A percentile compares a stretch with the other conserved stretches of the same genome.
Evolutionary conservation across 2,888 invertebrate genomes (phyloP).

Genomic region (Drosophila pegasa): DNA sequence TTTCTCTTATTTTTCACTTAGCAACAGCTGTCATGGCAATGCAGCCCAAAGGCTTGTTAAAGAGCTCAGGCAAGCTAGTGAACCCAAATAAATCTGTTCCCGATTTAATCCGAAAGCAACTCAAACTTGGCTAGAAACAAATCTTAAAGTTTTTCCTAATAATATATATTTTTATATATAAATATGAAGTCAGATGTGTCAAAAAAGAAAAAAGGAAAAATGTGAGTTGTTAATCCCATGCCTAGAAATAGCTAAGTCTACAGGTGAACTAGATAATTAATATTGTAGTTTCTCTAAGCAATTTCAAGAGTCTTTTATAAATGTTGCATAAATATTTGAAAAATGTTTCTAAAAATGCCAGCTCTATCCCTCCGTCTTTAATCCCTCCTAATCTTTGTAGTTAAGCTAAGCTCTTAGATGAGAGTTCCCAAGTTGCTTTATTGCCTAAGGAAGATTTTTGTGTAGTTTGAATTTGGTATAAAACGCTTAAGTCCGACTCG

Average conservation of each 20-base stretch:
- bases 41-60: neutral
- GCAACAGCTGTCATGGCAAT: slow-evolving; percentile 2
- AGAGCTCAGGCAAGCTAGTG: neutral
- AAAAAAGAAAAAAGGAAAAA: too few relatives aligned
- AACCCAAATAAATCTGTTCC: neutral
- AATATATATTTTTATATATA: too few relatives aligned
- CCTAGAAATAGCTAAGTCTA: too few relatives aligned
- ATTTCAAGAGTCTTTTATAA: too few relatives aligned
- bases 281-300: too few relatives aligned
- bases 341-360: too few relatives aligned
- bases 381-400: neutral
- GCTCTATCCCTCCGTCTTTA: too few relatives aligned
- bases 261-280: too few relatives aligned
- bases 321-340: too few relatives aligned
- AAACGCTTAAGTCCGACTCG: neutral
- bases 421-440: neutral
- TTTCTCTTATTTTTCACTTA: neutral
- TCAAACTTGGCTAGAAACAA: neutral
- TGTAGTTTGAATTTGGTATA: neutral
- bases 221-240: too few relatives aligned
- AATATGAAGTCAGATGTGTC: too few relatives aligned
- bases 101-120: neutral
- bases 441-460: neutral
- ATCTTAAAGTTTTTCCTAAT: neutral
- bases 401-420: too few relatives aligned